Conservation (phyloP, 2,888 invertebrate species). For the Aphrophora alni region DNA sequence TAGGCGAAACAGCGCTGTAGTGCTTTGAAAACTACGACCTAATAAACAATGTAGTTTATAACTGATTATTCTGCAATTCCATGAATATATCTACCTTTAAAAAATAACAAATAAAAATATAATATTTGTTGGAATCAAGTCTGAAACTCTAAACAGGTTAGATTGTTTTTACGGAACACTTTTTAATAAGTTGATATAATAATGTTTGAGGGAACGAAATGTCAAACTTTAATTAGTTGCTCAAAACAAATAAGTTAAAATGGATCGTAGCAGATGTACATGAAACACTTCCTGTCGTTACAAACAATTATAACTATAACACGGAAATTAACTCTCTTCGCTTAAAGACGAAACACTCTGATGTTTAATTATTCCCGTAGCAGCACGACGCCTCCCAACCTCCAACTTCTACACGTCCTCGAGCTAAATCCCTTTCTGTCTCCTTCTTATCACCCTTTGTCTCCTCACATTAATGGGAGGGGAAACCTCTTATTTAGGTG, state of each 20-base stretch:
- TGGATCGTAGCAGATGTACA: neutral
- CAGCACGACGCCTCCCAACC: neutral
- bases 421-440: neutral
- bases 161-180: too few species aligned
- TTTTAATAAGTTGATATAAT: too few species aligned
- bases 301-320: neutral
- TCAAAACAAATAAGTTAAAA: neutral
- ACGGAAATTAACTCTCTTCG: neutral
- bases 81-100: too few species aligned
- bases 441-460: neutral
- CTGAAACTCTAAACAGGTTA: too few species aligned
- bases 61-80: too few species aligned
- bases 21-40: too few species aligned
- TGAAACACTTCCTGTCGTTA: neutral
- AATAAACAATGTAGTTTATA: too few species aligned
- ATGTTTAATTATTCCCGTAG: neutral
- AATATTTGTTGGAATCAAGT: too few species aligned
- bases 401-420: neutral
- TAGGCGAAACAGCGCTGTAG: too few species aligned
- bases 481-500: neutral
- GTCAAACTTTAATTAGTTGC: neutral
- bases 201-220: too few species aligned
- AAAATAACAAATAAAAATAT: too few species aligned
- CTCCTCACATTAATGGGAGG: neutral
- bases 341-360: neutral